Evolutionary conservation across 2,888 invertebrate species (phyloP), one percentile per base, ranked within the genome.

Genomic region (Drosophila multiciliata): DNA sequence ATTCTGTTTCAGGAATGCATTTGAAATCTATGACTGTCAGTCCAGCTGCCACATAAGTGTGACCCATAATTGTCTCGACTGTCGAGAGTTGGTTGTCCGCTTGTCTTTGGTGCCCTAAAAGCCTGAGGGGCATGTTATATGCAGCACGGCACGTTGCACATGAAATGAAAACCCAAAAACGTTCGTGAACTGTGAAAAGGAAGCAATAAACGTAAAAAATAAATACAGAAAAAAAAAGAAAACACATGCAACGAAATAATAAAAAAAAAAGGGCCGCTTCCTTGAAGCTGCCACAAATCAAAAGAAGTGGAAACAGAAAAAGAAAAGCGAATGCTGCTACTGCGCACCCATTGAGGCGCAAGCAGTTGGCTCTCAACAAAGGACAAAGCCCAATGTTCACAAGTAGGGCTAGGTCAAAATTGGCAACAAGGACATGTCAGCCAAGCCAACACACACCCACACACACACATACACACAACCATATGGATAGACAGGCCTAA

Each of bases 401-500:
- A 90, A 90, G 82, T 90, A 89, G 90, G 88, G 90, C 88, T 88
- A 88, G 90, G 88, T 89, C 88, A 53, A 71, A 60, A 66, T 26
- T 59, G 58, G 55, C 55, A 55, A 36, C 65, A 75, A 79, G 80
- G 65, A 66, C 80, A 74, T 33, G 35, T 45, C 55, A 40, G 53
- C 49, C 63, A 63, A 49, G 12, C 29, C 32, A 45, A 23, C 38
- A 63, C 20, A 63, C 17, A 38, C 42, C 55, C 53, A 63, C 63
- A 66, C 38, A 61, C 20, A 66, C 42, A 50, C 15, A 55, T 17
- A 33, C 4, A 50, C 26, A 45, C 11, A 52, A 42, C 40, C 40
- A 32, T 32, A 26, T 26, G 55, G 26, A 29, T n/a, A 29, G 23
- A n/a, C 55, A 12, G 55, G 38, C 38, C 17, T 2, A 15, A 38